Conservation (phyloP, 2,797 vertebrate species). For the Melanotaenia parkinsoni region DNA sequence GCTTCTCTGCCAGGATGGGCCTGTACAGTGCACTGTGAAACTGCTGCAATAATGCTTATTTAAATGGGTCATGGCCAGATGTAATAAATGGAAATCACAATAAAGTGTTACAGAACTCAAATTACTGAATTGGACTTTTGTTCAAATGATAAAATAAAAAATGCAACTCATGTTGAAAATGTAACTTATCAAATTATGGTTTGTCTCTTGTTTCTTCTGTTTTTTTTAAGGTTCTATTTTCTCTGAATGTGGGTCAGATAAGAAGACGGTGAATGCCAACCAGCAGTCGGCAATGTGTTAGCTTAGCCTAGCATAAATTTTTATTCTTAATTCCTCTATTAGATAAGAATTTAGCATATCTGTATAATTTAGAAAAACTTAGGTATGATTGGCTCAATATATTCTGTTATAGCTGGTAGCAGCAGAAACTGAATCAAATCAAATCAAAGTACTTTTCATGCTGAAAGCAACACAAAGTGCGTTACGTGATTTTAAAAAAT, state of each 20-base stretch:
- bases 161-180: conserved; percentile 32
- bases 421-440: not conserved
- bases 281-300: not conserved
- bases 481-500: no score
- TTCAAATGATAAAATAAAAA: conserved; percentile 69
- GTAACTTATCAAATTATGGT: conserved; percentile 27
- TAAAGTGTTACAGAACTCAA: conserved; percentile 59
- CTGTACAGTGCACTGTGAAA: conserved; percentile 74
- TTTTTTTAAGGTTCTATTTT: not conserved
- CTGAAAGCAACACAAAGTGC: no score
- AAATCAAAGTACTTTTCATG: no score
- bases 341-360: not conserved
- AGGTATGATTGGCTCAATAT: not conserved
- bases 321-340: not conserved
- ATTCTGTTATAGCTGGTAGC: not conserved
- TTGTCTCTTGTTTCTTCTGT: conserved; percentile 2
- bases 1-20: conserved; percentile 50
- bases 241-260: not conserved
- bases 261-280: not conserved
- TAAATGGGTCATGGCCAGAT: conserved; percentile 52
- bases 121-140: conserved; percentile 44
- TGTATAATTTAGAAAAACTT: not conserved
- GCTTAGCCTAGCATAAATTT: not conserved
- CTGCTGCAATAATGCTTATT: conserved; percentile 72
- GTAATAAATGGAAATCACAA: conserved; percentile 52